Evolutionary conservation across 2,888 invertebrate species (phyloP), one percentile per base, ranked within the genome.

Genomic region (Lingula anatina): DNA sequence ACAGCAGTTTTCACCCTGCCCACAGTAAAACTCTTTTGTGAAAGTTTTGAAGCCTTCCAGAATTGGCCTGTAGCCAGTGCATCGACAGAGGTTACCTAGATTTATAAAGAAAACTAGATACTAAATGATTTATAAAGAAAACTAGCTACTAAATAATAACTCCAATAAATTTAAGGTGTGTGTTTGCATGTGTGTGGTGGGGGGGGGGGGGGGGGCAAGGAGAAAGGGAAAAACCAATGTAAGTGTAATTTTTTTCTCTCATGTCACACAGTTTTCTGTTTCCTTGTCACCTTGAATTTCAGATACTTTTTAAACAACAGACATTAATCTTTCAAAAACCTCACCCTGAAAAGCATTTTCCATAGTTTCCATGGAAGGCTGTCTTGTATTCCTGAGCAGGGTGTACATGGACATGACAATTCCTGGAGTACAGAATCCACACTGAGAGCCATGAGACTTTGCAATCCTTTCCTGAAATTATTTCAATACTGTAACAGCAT

Each of bases 381-480:
- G 82, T 0, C 83, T 80, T 36, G 83, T 83, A 60, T 83, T 86
- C 64, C 94, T 80, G 0, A 94, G 77, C 39, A 94, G 79, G 0
- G 91, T 81, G 67, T 94, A 94, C 91, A 94, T 91, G 1, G 93
- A 93, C 94, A 95, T 95, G 0, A 95, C 90, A 54, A n/a, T n/a
- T n/a, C n/a, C n/a, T n/a, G n/a, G n/a, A n/a, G n/a, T n/a, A n/a
- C n/a, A n/a, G n/a, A n/a, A 95, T 91, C 93, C 93, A 70, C 94
- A 94, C 75, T 94, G 94, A 0, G 92, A 90, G 0, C 94, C 95
- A 68, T 94, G 92, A 0, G 90, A 83, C 78, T 88, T 88, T 0
- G 90, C 91, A 57, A 93, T 83, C 56, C 90, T 47, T 47, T 62
- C 56, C 58, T 66, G 48, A 37, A 20, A n/a, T n/a, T n/a, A n/a